Evolutionary conservation across 2,113 vertebrate genomes (phyloP).

Genomic region (Perca flavescens): DNA sequence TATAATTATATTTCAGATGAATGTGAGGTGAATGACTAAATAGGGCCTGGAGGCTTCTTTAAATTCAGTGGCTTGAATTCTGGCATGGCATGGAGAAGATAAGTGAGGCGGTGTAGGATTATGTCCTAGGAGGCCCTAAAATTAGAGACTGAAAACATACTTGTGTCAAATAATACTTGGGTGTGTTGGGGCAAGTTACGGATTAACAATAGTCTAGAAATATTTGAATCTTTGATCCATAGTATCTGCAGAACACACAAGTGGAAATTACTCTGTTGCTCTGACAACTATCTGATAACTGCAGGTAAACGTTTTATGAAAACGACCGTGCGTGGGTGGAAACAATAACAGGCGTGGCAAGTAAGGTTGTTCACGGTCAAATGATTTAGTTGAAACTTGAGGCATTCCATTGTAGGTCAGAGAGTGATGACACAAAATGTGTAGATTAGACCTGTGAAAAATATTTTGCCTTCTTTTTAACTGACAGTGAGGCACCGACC

Average conservation of each 20-base stretch:
- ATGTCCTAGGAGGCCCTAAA: slow-evolving; percentile 46
- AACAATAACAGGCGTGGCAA: slow-evolving; percentile 23
- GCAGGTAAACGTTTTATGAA: slow-evolving; percentile 25
- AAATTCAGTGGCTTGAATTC: slow-evolving; percentile 44
- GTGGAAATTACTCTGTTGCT: slow-evolving; percentile 14
- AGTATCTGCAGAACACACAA: not conserved
- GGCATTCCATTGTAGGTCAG: not conserved
- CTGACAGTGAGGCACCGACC: slow-evolving; percentile 24
- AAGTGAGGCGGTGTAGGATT: slow-evolving; percentile 37
- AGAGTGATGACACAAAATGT: not conserved
- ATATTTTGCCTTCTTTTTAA: not conserved
- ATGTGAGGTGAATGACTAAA: slow-evolving; percentile 67
- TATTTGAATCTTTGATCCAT: slow-evolving; percentile 17
- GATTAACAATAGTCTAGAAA: slow-evolving; percentile 31
- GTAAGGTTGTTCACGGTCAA: slow-evolving; percentile 2
- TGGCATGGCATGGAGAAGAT: slow-evolving; percentile 26
- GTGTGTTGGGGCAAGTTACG: slow-evolving; percentile 46
- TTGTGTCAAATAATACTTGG: slow-evolving; percentile 45
- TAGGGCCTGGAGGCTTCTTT: slow-evolving; percentile 47
- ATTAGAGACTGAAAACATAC: slow-evolving; percentile 61
- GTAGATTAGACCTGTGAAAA: slow-evolving; percentile 4
- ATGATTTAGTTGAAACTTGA: slow-evolving; percentile 5
- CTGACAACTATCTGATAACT: not conserved
- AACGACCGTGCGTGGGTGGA: not conserved
- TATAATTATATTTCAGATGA: slow-evolving; percentile 67